A percentile compares a stretch with the other conserved stretches of the same genome.
Evolutionary conservation across 2,113 vertebrate species (phyloP).

Genomic region (Oncorhynchus kisutch): DNA sequence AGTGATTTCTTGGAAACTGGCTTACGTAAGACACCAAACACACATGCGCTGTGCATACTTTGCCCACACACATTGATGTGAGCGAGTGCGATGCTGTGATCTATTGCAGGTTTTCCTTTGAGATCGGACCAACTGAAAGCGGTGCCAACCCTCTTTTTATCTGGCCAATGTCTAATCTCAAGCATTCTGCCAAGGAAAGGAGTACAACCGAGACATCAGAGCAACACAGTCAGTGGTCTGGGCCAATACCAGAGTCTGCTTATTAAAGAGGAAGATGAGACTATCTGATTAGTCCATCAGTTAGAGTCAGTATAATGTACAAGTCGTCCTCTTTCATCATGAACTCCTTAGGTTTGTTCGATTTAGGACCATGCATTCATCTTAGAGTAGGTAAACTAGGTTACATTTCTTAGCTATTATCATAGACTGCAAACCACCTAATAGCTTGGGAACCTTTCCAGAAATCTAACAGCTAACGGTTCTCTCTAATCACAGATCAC

Average conservation of each 20-base stretch:
- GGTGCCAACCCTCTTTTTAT: constrained; percentile 1
- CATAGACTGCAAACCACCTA: constrained; percentile 44
- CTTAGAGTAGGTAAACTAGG: neutral
- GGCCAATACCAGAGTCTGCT: neutral
- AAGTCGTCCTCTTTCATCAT: neutral
- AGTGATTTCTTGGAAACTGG: neutral
- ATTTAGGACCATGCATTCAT: neutral
- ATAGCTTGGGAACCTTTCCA: constrained; percentile 38
- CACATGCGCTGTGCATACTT: too few species aligned
- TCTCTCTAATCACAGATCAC: constrained; percentile 53
- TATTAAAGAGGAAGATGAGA: neutral
- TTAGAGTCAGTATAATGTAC: neutral
- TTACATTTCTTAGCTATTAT: constrained; percentile 24
- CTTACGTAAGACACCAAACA: neutral
- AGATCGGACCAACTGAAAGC: neutral
- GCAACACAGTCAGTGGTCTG: neutral
- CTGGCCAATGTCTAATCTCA: constrained; percentile 23
- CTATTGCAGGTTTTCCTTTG: neutral
- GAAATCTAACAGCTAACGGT: constrained; percentile 20
- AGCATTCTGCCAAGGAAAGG: neutral
- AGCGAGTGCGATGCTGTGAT: neutral
- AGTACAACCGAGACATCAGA: neutral
- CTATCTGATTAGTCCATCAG: neutral
- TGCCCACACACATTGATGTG: neutral
- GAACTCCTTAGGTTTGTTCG: neutral